Conservation (phyloP, 1,140 invertebrate species). For the Sitodiplosis mosellana region DNA sequence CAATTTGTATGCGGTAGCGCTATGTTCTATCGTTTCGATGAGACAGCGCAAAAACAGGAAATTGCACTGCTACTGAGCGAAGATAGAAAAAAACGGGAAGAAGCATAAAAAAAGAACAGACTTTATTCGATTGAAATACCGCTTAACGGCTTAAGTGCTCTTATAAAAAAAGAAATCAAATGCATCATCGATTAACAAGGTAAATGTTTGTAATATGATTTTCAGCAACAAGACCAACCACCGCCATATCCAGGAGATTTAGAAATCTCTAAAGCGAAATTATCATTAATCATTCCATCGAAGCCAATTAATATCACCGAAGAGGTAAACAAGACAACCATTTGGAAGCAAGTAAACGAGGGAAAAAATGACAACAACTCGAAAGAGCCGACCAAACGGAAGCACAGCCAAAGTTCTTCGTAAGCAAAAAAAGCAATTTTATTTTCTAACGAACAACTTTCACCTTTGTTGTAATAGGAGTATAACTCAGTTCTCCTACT, state of each 20-base stretch:
- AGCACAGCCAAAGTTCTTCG: not conserved
- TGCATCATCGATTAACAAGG: too few relatives aligned
- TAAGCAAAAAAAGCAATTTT: not conserved
- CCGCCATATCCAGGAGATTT: conserved; percentile 15
- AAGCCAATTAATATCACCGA: conserved; percentile 81
- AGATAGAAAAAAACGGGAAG: not conserved
- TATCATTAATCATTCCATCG: conserved; percentile 75
- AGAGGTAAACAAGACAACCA: conserved; percentile 79
- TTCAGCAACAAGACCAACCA: conserved; percentile 17
- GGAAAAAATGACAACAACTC: not conserved
- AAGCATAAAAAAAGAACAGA: not conserved
- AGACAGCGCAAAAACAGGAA: not conserved
- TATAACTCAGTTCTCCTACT: not conserved
- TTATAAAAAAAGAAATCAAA: too few relatives aligned
- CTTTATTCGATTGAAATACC: not conserved
- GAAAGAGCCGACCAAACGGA: not conserved
- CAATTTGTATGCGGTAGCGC: not conserved
- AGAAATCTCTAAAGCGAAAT: conserved; percentile 53
- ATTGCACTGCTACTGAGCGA: not conserved
- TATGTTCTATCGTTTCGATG: not conserved
- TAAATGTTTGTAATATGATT: too few relatives aligned
- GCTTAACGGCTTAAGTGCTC: too few relatives aligned
- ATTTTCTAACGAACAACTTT: too few relatives aligned
- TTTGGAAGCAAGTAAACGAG: conserved; percentile 76
- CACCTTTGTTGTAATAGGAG: not conserved